phyloP scores from a whole-genome alignment of 2,888 invertebrate species.

The Neoscelio sp. region DNA sequence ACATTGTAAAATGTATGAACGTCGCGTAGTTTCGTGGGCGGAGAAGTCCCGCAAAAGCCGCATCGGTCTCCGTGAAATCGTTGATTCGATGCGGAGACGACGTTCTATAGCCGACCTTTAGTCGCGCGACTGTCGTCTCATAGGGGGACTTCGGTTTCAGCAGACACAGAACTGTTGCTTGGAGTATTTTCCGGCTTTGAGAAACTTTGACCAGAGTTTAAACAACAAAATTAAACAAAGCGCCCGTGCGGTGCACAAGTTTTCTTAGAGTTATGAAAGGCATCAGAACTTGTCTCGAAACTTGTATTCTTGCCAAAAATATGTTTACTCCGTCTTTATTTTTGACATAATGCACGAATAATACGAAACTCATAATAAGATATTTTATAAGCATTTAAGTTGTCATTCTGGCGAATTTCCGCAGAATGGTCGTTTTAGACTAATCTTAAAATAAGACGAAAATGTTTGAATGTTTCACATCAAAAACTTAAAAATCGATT shows the following conservation, averaged over 20 bases:
- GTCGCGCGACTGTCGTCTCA: constrained; percentile 77
- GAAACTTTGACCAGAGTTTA: constrained; percentile 46
- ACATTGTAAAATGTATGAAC: constrained; percentile 80
- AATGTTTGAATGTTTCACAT: no score
- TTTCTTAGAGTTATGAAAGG: constrained; percentile 26
- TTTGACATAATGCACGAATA: background rate
- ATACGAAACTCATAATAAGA: background rate
- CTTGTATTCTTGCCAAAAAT: constrained; percentile 27
- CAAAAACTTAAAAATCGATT: no score
- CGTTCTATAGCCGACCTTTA: constrained; percentile 76
- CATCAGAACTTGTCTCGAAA: constrained; percentile 25
- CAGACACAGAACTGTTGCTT: constrained; percentile 71
- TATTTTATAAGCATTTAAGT: background rate
- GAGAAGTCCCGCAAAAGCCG: constrained; percentile 81
- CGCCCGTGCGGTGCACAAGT: background rate
- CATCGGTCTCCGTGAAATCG: constrained; percentile 82
- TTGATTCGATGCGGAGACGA: constrained; percentile 81
- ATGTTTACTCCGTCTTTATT: constrained; percentile 7
- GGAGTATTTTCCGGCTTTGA: constrained; percentile 59
- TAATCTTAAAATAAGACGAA: no score
- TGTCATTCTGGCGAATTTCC: no score
- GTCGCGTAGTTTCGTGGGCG: constrained; percentile 79
- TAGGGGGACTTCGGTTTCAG: constrained; percentile 69
- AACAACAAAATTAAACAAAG: constrained; percentile 44
- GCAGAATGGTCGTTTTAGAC: no score